Percentiles rank a stretch among this genome's conserved stretches.
Evolutionary conservation across 2,113 vertebrate genomes (phyloP).

Genomic region (Dromas ardeola): DNA sequence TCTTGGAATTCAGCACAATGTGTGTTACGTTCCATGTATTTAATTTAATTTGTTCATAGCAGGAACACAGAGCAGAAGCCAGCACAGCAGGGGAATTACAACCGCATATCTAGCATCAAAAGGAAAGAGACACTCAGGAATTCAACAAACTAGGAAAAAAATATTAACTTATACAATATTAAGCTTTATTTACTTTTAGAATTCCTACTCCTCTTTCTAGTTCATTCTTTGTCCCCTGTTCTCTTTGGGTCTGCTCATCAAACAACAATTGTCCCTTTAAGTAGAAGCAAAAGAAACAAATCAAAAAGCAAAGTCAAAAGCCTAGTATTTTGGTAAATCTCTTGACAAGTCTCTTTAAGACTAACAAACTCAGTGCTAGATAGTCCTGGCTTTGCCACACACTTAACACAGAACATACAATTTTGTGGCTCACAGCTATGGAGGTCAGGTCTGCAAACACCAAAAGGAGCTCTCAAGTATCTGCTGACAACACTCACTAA

Average conservation of each 20-base stretch:
- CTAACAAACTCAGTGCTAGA: neutral
- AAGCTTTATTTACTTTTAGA: neutral
- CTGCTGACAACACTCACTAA: neutral
- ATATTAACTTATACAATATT: neutral
- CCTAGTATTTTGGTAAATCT: neutral
- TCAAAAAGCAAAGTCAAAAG: neutral
- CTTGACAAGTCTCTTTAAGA: neutral
- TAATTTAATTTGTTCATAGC: neutral
- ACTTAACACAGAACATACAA: neutral
- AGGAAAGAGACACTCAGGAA: neutral
- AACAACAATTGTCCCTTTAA: neutral
- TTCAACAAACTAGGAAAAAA: neutral
- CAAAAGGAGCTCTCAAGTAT: neutral
- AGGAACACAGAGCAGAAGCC: neutral
- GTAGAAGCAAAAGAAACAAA: neutral
- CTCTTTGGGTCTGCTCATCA: neutral
- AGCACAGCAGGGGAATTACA: neutral
- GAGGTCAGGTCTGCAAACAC: neutral
- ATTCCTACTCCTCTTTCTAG: neutral
- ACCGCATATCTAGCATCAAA: neutral
- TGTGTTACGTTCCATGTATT: neutral
- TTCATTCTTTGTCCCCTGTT: neutral
- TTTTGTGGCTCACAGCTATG: neutral
- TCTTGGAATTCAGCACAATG: neutral
- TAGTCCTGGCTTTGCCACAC: neutral